Conservation (phyloP, 2,797 vertebrate species). For the Chiroxiphia lanceolata region DNA sequence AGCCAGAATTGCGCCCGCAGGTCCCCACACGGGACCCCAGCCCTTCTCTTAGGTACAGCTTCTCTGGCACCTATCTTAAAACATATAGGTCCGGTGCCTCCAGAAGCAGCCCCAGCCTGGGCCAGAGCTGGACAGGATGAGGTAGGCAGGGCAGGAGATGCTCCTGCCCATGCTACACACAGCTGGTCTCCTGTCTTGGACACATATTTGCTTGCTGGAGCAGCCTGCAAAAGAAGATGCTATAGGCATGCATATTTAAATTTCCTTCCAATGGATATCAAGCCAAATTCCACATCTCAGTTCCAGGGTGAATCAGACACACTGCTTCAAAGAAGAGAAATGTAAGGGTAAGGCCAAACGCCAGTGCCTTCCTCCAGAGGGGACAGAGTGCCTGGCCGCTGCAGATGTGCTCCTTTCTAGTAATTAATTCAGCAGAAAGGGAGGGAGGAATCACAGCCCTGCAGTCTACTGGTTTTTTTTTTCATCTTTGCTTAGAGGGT, state of each 20-base stretch:
- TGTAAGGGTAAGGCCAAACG: neutral
- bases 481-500: neutral
- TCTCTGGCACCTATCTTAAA: fast-evolving
- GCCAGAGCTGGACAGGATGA: neutral
- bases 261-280: neutral
- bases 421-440: constrained; percentile 3
- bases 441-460: neutral
- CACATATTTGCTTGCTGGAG: neutral
- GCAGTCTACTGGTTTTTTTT: neutral
- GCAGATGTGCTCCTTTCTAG: neutral
- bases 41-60: neutral
- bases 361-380: neutral
- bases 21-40: neutral
- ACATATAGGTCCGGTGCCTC: neutral
- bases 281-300: neutral
- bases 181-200: neutral
- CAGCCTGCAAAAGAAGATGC: constrained; percentile 2
- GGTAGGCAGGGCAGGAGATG: neutral
- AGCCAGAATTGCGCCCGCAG: neutral
- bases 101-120: neutral
- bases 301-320: constrained; percentile 8
- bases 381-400: neutral
- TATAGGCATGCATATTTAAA: neutral
- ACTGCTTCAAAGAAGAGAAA: neutral
- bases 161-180: neutral